phyloP scores from a whole-genome alignment of 2,888 invertebrate genomes.

The Scelioninae gen. 2 region DNA sequence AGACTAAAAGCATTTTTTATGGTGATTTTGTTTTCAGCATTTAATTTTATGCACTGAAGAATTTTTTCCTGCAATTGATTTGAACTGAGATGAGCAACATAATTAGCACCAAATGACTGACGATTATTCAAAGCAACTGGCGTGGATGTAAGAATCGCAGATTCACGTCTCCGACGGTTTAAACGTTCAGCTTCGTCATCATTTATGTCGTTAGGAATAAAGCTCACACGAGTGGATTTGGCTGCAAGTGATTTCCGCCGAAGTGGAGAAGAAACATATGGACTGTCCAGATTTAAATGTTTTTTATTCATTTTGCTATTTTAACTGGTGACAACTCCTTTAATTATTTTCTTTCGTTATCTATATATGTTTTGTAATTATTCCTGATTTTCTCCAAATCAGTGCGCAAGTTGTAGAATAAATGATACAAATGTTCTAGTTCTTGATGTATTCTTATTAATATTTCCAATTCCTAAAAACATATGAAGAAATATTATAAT shows the following conservation, averaged over 20 bases:
- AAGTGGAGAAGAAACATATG: conserved; percentile 60
- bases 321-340: conserved; percentile 4
- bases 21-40: conserved; percentile 82
- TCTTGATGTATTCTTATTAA: background rate
- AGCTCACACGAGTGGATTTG: conserved; percentile 6
- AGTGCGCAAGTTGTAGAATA: background rate
- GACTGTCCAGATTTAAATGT: background rate
- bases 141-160: conserved; percentile 33
- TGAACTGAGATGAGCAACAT: conserved; percentile 62
- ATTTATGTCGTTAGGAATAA: conserved; percentile 61
- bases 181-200: conserved; percentile 70
- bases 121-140: conserved; percentile 48
- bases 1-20: conserved; percentile 93
- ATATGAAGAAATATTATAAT: no score
- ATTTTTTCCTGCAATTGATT: conserved; percentile 67
- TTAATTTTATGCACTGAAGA: conserved; percentile 69
- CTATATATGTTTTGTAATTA: no score
- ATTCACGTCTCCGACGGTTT: conserved; percentile 59
- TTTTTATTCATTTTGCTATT: conserved; percentile 15
- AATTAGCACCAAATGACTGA: conserved; percentile 64
- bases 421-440: background rate
- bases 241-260: conserved; percentile 64
- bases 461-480: background rate
- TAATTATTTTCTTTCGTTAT: no score
- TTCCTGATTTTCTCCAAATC: background rate